Percentiles rank a stretch among this genome's conserved stretches.
Evolutionary conservation across 2,888 invertebrate species (phyloP).

Genomic region (Hanleya hanleyi): DNA sequence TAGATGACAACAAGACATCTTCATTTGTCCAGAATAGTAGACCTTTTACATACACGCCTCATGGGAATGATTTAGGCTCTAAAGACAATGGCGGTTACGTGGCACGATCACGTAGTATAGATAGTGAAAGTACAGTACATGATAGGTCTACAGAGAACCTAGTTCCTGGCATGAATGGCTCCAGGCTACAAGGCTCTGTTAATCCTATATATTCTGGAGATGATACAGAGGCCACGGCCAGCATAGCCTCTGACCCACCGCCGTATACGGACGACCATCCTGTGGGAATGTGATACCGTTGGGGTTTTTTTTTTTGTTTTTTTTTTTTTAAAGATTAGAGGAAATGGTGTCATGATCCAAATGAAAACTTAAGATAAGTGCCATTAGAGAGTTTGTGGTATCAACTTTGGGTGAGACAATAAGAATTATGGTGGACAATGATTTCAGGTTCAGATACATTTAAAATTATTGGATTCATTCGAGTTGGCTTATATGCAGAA

Average conservation of each 20-base stretch:
- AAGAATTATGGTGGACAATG: no score
- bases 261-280: neutral
- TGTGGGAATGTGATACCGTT: neutral
- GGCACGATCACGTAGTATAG: neutral
- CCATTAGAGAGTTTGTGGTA: no score
- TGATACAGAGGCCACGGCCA: conserved; percentile 11
- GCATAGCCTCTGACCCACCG: neutral
- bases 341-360: no score
- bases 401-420: no score
- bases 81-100: neutral
- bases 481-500: no score
- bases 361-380: no score
- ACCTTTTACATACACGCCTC: neutral
- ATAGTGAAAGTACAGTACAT: neutral
- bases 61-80: neutral
- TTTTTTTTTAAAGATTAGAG: no score
- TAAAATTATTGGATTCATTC: no score
- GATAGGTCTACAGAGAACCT: conserved; percentile 29
- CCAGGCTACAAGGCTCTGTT: conserved; percentile 14
- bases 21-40: neutral
- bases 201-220: conserved; percentile 32
- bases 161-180: conserved; percentile 9
- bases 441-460: no score
- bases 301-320: no score
- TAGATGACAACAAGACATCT: neutral